A percentile compares a stretch with the other conserved stretches of the same genome.
Evolutionary conservation across 2,888 invertebrate genomes (phyloP).

Genomic region (Orthonychiurus folsomi): DNA sequence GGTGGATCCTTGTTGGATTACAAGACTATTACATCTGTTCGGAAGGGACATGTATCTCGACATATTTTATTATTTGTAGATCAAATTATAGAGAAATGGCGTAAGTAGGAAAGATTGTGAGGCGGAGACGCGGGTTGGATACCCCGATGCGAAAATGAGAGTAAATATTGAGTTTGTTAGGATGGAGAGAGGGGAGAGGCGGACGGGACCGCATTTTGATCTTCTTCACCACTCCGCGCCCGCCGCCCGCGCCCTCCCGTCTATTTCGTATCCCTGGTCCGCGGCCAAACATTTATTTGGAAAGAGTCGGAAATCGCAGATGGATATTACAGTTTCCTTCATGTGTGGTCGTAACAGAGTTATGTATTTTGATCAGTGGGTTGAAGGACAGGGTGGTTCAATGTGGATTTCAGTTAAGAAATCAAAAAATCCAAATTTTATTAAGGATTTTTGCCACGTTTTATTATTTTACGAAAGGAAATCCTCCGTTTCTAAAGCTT

Average conservation of each 20-base stretch:
- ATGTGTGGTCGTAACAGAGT: constrained; percentile 34
- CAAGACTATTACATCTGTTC: too few species aligned
- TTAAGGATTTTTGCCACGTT: too few species aligned
- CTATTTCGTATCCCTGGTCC: constrained; percentile 23
- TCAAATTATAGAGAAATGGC: constrained; percentile 9
- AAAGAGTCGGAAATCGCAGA: constrained; percentile 32
- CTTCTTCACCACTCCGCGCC: too few species aligned
- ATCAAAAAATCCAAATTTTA: too few species aligned
- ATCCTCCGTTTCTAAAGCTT: too few species aligned
- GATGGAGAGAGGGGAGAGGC: constrained; percentile 7
- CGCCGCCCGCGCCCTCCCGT: background rate
- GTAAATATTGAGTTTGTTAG: constrained; percentile 24
- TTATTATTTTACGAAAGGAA: too few species aligned
- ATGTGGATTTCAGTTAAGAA: constrained; percentile 4
- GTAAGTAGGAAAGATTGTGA: background rate
- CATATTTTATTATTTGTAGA: background rate
- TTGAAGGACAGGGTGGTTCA: background rate
- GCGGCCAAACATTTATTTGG: constrained; percentile 34
- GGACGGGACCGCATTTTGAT: constrained; percentile 6
- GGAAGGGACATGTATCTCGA: too few species aligned
- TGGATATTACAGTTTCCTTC: constrained; percentile 35
- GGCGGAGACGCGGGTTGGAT: constrained; percentile 1
- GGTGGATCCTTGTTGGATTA: too few species aligned
- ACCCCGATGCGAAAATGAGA: constrained; percentile 26
- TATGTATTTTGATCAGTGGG: constrained; percentile 35